A percentile compares a stretch with the other conserved stretches of the same genome.
Evolutionary conservation across 2,113 vertebrate species (phyloP).

Genomic region (Rhinoderma darwinii): DNA sequence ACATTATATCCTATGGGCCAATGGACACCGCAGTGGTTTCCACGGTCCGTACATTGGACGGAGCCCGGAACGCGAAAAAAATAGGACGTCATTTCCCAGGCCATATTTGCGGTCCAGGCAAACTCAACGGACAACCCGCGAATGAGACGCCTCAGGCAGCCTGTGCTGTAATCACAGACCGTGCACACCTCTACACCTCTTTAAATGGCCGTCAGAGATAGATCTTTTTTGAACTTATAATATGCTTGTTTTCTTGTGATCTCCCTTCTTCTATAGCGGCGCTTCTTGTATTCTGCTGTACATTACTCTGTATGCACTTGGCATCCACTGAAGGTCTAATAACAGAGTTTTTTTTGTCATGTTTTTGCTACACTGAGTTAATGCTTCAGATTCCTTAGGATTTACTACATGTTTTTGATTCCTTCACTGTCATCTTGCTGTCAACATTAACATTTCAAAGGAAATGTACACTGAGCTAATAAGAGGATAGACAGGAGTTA

Average conservation of each 20-base stretch:
- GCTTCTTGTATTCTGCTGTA: not conserved
- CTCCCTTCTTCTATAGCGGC: not conserved
- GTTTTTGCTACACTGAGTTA: not conserved
- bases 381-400: conserved; percentile 9
- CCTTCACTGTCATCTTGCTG: not conserved
- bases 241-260: not conserved
- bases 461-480: conserved; percentile 17
- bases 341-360: not conserved
- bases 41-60: too few relatives aligned
- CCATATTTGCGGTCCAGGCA: too few relatives aligned
- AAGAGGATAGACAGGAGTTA: conserved; percentile 2
- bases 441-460: conserved; percentile 47
- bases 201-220: not conserved
- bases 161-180: too few relatives aligned
- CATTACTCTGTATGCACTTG: not conserved
- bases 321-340: conserved; percentile 1
- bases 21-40: too few relatives aligned
- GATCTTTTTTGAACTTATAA: too few relatives aligned
- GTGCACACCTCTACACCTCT: too few relatives aligned
- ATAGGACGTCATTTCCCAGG: too few relatives aligned
- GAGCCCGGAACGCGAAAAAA: too few relatives aligned
- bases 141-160: too few relatives aligned
- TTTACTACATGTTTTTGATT: conserved; percentile 18
- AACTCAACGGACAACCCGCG: too few relatives aligned
- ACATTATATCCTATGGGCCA: too few relatives aligned